phyloP scores from a whole-genome alignment of 2,113 vertebrate species.

The Coptodon rendalli region DNA sequence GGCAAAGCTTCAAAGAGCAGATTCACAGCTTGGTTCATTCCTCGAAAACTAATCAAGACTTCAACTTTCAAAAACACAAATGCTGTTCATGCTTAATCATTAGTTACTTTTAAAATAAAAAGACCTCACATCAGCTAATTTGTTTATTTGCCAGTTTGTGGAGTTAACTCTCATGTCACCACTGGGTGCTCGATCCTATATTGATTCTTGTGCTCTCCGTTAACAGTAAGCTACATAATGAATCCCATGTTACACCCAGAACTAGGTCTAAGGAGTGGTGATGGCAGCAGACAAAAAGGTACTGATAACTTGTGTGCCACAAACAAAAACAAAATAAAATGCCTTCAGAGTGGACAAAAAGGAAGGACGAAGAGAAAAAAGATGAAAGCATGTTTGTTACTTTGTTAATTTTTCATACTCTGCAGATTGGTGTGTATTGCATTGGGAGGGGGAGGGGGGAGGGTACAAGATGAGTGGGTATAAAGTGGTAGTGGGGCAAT shows the following conservation, averaged over 20 bases:
- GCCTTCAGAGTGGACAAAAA: constrained; percentile 50
- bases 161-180: constrained; percentile 35
- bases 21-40: constrained; percentile 66
- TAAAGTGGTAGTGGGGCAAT: constrained; percentile 47
- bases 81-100: constrained; percentile 62
- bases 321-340: constrained; percentile 77
- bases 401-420: constrained; percentile 81
- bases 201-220: constrained; percentile 39
- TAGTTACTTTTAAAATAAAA: constrained; percentile 51
- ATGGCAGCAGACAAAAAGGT: constrained; percentile 47
- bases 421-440: constrained; percentile 78
- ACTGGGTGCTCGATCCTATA: constrained; percentile 13
- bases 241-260: constrained; percentile 27
- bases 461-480: constrained; percentile 53
- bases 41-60: constrained; percentile 42
- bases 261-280: constrained; percentile 51
- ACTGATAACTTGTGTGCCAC: constrained; percentile 60
- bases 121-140: constrained; percentile 51
- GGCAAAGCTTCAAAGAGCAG: constrained; percentile 68
- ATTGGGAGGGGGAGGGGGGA: background rate
- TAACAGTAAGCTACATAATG: constrained; percentile 32
- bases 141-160: constrained; percentile 44
- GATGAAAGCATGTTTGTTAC: constrained; percentile 75
- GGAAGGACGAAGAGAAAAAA: constrained; percentile 68
- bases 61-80: constrained; percentile 51